Percentiles rank a stretch among this genome's conserved stretches.
Evolutionary conservation across 2,113 vertebrate species (phyloP).

Genomic region (Mastomys coucha): DNA sequence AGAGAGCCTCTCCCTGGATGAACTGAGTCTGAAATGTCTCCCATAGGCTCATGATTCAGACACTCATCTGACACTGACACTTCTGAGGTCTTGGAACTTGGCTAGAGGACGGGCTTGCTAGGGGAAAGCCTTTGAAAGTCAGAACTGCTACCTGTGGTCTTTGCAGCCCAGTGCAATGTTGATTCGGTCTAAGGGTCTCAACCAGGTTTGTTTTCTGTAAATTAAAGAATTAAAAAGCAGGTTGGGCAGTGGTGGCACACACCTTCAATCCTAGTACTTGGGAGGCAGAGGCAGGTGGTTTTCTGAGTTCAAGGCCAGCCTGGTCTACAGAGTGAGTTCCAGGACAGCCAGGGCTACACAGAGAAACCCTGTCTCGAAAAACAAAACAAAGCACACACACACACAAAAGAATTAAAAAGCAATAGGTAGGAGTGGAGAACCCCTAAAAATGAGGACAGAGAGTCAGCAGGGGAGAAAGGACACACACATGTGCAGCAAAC

Average conservation of each 20-base stretch:
- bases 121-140: neutral
- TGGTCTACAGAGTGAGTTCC: no score
- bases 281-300: no score
- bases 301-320: no score
- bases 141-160: neutral
- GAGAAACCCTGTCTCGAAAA: no score
- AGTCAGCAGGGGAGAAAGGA: neutral
- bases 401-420: no score
- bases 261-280: no score
- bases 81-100: neutral
- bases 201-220: neutral
- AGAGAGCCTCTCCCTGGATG: neutral
- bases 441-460: neutral
- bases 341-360: no score
- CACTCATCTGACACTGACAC: neutral
- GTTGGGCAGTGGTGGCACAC: no score
- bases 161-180: neutral
- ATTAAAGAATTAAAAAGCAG: neutral
- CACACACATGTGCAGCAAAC: neutral
- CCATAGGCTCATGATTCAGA: neutral
- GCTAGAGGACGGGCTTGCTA: neutral
- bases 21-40: neutral
- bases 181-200: neutral
- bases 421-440: neutral
- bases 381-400: no score